These are phyloP conservation scores for Chrysolina americana DNA, from an alignment of 2,888 invertebrate genomes.

Conservation along the genomic window DNA sequence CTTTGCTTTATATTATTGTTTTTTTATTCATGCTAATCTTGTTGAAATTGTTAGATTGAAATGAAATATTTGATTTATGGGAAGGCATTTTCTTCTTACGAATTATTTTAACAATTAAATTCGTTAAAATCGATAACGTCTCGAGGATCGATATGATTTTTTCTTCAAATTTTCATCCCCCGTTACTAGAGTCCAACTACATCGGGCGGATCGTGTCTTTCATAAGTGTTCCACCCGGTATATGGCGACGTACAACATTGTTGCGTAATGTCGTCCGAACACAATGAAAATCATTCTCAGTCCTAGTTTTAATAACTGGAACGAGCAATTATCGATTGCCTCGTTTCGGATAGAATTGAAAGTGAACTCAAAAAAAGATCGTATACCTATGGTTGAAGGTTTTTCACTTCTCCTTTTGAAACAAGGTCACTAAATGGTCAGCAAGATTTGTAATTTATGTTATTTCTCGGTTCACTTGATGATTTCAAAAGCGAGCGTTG, in stretches of 20 bases:
- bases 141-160: no score
- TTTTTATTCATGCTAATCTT: no score
- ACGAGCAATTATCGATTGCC: conserved; percentile 15
- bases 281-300: conserved; percentile 6
- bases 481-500: no score
- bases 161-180: no score
- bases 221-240: background rate
- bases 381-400: background rate
- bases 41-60: no score
- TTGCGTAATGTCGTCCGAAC: background rate
- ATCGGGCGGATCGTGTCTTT: no score
- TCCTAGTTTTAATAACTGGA: conserved; percentile 1
- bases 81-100: no score
- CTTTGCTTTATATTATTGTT: no score
- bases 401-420: conserved; percentile 10
- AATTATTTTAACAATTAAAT: no score
- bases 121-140: no score
- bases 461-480: background rate
- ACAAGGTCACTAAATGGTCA: conserved; percentile 16
- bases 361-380: conserved; percentile 1
- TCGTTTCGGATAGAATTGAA: conserved; percentile 12
- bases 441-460: conserved; percentile 3
- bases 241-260: background rate
- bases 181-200: no score
- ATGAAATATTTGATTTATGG: no score